A percentile compares a stretch with the other conserved stretches of the same genome.
Evolutionary conservation across 2,113 vertebrate species (phyloP).

Genomic region (Cyphomyrus plagiostoma): DNA sequence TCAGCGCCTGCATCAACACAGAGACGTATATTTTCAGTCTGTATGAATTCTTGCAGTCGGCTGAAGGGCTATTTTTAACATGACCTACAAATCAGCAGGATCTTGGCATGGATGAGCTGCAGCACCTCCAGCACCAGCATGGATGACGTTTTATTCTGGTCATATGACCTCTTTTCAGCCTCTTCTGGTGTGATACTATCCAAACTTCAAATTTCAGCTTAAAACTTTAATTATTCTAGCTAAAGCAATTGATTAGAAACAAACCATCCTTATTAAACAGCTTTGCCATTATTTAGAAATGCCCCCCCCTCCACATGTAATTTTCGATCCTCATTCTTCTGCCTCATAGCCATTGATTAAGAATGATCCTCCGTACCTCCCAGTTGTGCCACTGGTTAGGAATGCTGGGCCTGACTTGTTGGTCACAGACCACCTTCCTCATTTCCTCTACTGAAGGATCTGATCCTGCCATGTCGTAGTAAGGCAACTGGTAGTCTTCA

Average conservation of each 20-base stretch:
- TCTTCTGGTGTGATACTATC: not conserved
- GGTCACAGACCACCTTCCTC: constrained; percentile 89
- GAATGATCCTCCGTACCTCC: constrained; percentile 67
- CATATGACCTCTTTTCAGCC: not conserved
- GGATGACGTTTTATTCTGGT: not conserved
- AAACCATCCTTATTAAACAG: not conserved
- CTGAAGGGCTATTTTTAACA: not conserved
- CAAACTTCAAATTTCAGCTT: not conserved
- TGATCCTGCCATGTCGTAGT: constrained; percentile 90
- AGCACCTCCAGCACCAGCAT: not conserved
- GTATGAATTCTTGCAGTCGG: not conserved
- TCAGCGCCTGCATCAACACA: constrained; percentile 66
- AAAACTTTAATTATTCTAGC: not conserved
- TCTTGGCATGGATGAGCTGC: not conserved
- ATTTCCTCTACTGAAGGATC: constrained; percentile 94
- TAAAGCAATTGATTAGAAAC: not conserved
- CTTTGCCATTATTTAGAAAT: not conserved
- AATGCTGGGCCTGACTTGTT: constrained; percentile 85
- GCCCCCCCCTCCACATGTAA: not conserved
- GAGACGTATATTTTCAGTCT: not conserved
- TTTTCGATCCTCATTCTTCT: not conserved
- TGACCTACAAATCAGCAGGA: not conserved
- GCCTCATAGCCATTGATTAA: not conserved
- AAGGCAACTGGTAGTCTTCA: constrained; percentile 95
- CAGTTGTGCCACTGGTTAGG: constrained; percentile 98